Base-by-base conservation (phyloP, 2,797 vertebrate genomes). In the Micromesistius poutassou region DNA sequence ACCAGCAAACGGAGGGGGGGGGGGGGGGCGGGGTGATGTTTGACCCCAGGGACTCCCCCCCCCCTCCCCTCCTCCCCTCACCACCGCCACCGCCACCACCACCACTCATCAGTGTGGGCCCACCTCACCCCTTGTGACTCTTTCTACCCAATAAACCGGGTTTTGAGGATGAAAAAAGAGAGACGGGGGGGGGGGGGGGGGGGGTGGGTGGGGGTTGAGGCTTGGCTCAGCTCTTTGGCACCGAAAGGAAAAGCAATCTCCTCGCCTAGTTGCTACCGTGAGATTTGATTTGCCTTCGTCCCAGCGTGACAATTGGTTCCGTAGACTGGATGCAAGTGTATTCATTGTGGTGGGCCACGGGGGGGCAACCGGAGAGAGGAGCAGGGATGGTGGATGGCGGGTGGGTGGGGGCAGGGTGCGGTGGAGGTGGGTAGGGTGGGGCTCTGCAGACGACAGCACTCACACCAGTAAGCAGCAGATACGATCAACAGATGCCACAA, bases 271-370 rank as follows among this genome's bases (percentile, higher is more conserved):
- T 89, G 87, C 89, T 81, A 87, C 92, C 85, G 84, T 93, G 92
- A 91, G 92, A 94, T 94, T 94, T 92, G 92, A 94, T 94, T 94
- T 93, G 92, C 93, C 91, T 92, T 93, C 87, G 91, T 91, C 88
- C 83, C 91, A 90, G 92, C 89, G 89, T 93, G 93, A 91, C 92
- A 92, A 92, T 93, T 91, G 92, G 88, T 93, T 93, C 91, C 87
- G 81, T 89, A 91, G 91, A 91, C 85, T 83, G 87, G 88, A 93
- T 91, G 90, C 89, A 90, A 93, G 91, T 90, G 90, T 89, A 89
- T 93, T 94, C 91, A 90, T 92, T 88, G 91, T 89, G 89, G 77
- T 73, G 81, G 90, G 87, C 89, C 82, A 85, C 68, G 77, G 77
- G 78, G n/a, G 71, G 10, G 74, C 77, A 81, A 1, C 66, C 8